Evolutionary conservation across 53 echinoderm and acorn worm species (phyloP).

Genomic region (Glandiceps talaboti): DNA sequence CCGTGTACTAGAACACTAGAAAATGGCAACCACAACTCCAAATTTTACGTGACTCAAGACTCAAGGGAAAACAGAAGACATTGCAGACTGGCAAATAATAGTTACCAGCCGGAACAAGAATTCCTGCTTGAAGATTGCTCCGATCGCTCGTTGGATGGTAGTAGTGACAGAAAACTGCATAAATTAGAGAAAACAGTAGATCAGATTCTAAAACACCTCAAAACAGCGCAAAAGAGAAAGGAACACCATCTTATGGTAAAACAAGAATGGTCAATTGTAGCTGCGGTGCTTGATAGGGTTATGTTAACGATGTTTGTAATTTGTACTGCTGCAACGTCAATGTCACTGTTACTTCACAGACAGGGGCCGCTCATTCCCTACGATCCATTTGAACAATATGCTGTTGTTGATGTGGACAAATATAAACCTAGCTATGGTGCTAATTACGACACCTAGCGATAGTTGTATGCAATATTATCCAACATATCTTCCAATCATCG

Average conservation of each 20-base stretch:
- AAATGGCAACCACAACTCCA: constrained; percentile 21
- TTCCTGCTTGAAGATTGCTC: constrained; percentile 50
- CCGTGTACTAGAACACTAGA: constrained; percentile 13
- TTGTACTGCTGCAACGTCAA: constrained; percentile 54
- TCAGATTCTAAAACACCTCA: constrained; percentile 84
- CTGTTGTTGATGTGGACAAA: background rate
- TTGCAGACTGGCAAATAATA: constrained; percentile 18
- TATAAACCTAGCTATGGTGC: background rate
- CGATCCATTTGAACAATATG: background rate
- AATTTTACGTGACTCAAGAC: background rate
- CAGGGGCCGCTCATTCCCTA: background rate
- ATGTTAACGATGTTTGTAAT: constrained; percentile 62
- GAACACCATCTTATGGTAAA: constrained; percentile 59
- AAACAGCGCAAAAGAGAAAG: constrained; percentile 64
- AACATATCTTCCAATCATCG: background rate
- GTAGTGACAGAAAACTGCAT: constrained; percentile 46
- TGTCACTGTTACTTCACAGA: constrained; percentile 54
- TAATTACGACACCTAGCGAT: background rate
- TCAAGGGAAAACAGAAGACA: constrained; percentile 25
- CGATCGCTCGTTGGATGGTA: constrained; percentile 13
- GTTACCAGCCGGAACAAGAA: constrained; percentile 42
- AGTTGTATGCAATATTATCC: background rate
- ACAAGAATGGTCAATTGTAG: constrained; percentile 82
- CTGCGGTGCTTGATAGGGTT: constrained; percentile 78
- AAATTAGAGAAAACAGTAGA: constrained; percentile 55